A percentile compares a stretch with the other conserved stretches of the same genome.
phyloP scores from a whole-genome alignment of 2,113 vertebrate species.

The Empidonax alnorum region DNA sequence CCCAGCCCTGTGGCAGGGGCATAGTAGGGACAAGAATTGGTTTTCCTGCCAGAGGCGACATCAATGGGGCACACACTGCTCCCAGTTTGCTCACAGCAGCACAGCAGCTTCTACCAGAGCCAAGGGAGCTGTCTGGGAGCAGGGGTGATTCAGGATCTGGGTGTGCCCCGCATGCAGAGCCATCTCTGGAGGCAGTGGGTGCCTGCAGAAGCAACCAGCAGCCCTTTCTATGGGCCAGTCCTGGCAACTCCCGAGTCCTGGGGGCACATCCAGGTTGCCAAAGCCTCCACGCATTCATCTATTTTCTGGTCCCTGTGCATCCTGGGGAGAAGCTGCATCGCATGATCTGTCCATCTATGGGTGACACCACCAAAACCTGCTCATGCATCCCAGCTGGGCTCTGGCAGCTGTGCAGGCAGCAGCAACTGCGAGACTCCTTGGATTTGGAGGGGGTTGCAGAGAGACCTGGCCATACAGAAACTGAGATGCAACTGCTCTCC shows the following conservation, averaged over 20 bases:
- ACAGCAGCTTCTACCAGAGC: neutral
- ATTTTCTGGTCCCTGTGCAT: accelerated
- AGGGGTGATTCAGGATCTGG: accelerated
- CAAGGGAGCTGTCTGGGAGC: neutral
- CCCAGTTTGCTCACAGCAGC: neutral
- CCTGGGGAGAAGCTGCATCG: neutral
- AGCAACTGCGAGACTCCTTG: accelerated
- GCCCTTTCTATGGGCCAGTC: neutral
- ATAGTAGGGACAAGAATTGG: accelerated
- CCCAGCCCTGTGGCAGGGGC: neutral
- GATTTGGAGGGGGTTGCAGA: neutral
- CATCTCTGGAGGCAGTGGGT: neutral
- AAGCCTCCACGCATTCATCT: accelerated
- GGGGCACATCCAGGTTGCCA: neutral
- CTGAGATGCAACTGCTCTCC: neutral
- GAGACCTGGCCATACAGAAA: neutral
- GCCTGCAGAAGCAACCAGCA: neutral
- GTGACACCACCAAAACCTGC: neutral
- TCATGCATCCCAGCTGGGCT: accelerated
- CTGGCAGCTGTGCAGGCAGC: neutral
- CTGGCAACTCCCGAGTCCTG: neutral
- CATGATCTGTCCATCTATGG: accelerated
- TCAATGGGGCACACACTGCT: accelerated
- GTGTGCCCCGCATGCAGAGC: accelerated
- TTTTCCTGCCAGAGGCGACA: neutral